Evolutionary conservation across 2,797 vertebrate species (phyloP), one percentile per base, ranked within the genome.

Genomic region (Clarias platycephalus): DNA sequence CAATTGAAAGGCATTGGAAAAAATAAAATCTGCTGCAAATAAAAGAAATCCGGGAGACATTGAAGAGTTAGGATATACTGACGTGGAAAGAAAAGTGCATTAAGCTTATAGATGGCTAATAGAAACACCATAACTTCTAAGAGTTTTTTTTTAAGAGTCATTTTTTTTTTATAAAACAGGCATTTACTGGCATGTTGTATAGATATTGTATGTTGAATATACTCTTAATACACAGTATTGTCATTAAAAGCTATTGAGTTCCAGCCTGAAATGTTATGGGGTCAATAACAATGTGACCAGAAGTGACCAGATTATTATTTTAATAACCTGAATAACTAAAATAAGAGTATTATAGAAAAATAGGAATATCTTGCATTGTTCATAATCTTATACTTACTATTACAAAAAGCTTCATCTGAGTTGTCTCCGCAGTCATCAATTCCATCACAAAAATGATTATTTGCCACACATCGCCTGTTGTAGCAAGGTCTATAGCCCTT

Each of bases 321-420:
- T 49, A 49, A 49, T 49, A 12, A 49, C 22, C 9, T 8, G 71
- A 28, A n/a, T 74, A 76, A 57, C 3, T 74, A 18, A 53, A 49
- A 28, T 28, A 28, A 26, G 44, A 28, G 1, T 10, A 31, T 31
- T 75, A 34, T 31, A 76, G 20, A 26, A 18, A 53, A 74, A 16
- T 55, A 13, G 0, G 6, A 5, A 10, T 18, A 37, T 24, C 20
- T n/a, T 72, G 49, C 6, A 22, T 24, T 77, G 24, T 60, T 9
- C 31, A 31, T 8, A 60, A 77, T 75, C 7, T 40, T 76, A 12
- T 87, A 95, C 92, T 96, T 94, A 99, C 98, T 97, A 96, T 95
- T 96, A 89, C 98, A 99, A 89, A 96, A 95, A 5, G 95, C 90
- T 92, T 99, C 98, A 90, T 99, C 98, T 0, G 98, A 97, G 91